Evolutionary conservation across 2,888 invertebrate species (phyloP).

Genomic region (Charanyca ferruginea): DNA sequence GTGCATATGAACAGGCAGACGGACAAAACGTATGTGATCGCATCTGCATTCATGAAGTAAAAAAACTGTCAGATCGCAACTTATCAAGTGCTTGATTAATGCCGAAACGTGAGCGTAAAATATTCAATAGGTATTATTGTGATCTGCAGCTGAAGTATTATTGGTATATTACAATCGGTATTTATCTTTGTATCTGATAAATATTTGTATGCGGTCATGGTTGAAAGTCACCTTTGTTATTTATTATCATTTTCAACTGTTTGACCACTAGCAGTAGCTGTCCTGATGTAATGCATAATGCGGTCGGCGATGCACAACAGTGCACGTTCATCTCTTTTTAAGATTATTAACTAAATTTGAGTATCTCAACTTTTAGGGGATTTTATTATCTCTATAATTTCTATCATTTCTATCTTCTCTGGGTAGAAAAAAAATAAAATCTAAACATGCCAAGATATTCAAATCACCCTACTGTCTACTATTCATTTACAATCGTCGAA

Average conservation of each 20-base stretch:
- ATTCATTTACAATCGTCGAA: no score
- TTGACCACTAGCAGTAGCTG: constrained; percentile 33
- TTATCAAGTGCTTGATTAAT: constrained; percentile 57
- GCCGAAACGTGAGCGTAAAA: constrained; percentile 56
- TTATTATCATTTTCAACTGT: constrained; percentile 24
- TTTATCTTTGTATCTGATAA: constrained; percentile 3
- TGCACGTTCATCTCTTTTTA: not conserved
- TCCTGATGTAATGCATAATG: constrained; percentile 12
- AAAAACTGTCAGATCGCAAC: constrained; percentile 50
- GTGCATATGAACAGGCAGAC: constrained; percentile 55
- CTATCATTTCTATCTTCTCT: no score
- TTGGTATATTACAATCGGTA: constrained; percentile 13
- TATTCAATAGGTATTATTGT: constrained; percentile 36
- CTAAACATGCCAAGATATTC: no score
- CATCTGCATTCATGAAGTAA: constrained; percentile 56
- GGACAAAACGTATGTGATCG: constrained; percentile 64
- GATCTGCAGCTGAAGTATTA: constrained; percentile 24
- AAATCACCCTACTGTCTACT: no score
- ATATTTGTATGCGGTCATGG: constrained; percentile 22
- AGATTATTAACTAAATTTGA: no score
- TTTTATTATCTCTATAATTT: no score
- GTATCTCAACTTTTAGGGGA: no score
- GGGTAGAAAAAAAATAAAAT: no score
- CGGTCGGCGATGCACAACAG: not conserved
- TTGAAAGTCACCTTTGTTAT: constrained; percentile 40